Percentiles rank a stretch among this genome's conserved stretches.
phyloP scores from a whole-genome alignment of 2,888 invertebrate species.

The Atethmia centrago region DNA sequence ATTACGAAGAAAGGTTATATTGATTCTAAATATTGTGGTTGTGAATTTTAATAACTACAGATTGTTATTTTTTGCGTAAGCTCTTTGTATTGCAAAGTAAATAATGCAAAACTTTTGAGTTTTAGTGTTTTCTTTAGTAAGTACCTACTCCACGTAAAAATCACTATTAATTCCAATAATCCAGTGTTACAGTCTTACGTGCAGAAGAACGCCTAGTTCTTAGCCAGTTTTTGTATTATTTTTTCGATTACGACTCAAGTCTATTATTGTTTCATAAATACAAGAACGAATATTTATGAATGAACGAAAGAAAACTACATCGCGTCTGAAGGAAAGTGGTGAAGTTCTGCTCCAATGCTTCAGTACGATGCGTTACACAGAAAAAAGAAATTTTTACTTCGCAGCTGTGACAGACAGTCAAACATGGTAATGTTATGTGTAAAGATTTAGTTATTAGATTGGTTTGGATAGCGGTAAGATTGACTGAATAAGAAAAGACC shows the following conservation, averaged over 20 bases:
- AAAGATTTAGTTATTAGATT: background rate
- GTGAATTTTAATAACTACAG: background rate
- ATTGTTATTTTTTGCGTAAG: background rate
- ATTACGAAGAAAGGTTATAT: background rate
- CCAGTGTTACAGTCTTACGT: background rate
- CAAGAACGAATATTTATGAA: constrained; percentile 13
- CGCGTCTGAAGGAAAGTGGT: constrained; percentile 55
- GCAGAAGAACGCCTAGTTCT: background rate
- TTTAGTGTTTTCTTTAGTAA: background rate
- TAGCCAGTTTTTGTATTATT: background rate
- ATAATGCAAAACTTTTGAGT: background rate
- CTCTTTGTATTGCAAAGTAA: background rate
- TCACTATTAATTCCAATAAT: background rate
- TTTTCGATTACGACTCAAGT: background rate
- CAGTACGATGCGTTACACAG: constrained; percentile 45
- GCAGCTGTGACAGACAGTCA: constrained; percentile 4
- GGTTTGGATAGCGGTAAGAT: background rate
- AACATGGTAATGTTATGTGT: constrained; percentile 3
- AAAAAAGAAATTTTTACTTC: constrained; percentile 47
- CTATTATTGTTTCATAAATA: background rate
- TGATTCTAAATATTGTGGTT: background rate
- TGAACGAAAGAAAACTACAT: constrained; percentile 43
- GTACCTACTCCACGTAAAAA: background rate
- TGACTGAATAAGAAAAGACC: background rate
- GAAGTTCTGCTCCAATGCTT: constrained; percentile 35